Evolutionary conservation across 2,888 invertebrate genomes (phyloP).

Genomic region (Cerastis rubricosa): DNA sequence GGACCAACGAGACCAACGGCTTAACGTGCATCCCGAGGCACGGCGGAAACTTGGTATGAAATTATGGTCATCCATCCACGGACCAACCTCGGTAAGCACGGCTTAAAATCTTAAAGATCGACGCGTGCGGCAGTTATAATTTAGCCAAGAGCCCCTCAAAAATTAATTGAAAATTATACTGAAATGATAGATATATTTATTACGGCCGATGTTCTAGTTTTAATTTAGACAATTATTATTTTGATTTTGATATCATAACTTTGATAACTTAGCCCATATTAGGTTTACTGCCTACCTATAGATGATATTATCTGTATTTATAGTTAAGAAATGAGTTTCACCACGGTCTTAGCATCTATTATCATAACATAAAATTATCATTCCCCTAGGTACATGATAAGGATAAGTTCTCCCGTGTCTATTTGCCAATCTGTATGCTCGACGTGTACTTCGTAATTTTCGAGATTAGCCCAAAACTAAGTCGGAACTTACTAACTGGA

Average conservation of each 20-base stretch:
- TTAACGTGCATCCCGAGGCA: too few species aligned
- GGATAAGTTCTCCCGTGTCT: constrained; percentile 28
- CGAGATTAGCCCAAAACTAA: constrained; percentile 47
- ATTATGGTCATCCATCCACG: too few species aligned
- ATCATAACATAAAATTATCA: background rate
- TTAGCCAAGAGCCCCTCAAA: too few species aligned
- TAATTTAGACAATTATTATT: constrained; percentile 24
- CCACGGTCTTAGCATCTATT: background rate
- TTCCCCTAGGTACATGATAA: background rate
- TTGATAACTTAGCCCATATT: background rate
- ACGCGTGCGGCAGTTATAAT: too few species aligned
- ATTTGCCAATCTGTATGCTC: constrained; percentile 26
- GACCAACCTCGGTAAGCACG: too few species aligned
- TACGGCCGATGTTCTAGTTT: constrained; percentile 6
- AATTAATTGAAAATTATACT: constrained; percentile 19
- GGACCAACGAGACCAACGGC: too few species aligned
- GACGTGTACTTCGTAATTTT: constrained; percentile 31
- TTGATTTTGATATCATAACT: background rate
- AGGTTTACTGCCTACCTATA: constrained; percentile 2
- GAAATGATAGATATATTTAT: constrained; percentile 5
- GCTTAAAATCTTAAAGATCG: too few species aligned
- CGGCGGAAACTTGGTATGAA: too few species aligned
- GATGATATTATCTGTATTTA: background rate
- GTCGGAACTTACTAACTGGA: constrained; percentile 29
- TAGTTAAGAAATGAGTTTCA: background rate